Evolutionary conservation across 1,140 invertebrate species (phyloP).

Genomic region (Zeugodacus cucurbitae): DNA sequence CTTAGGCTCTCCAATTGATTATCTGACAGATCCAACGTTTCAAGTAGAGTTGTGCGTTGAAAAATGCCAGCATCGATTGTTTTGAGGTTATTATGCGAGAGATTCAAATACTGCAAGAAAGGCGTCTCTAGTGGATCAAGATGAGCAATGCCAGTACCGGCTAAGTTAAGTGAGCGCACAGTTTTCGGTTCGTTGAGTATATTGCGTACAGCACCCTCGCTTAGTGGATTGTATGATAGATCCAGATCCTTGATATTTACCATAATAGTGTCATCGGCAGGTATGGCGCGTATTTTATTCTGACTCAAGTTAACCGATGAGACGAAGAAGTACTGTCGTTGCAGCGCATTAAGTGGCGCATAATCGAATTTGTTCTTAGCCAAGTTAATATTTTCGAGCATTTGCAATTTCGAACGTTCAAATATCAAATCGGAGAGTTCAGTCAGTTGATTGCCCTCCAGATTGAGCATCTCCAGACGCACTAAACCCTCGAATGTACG

Average conservation of each 20-base stretch:
- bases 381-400: conserved; percentile 84
- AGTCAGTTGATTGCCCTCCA: conserved; percentile 78
- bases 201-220: conserved; percentile 76
- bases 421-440: conserved; percentile 87
- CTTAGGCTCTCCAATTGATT: conserved; percentile 76
- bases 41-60: conserved; percentile 81
- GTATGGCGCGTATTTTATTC: conserved; percentile 82
- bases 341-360: conserved; percentile 81
- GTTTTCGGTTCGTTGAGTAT: conserved; percentile 90
- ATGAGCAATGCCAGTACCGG: conserved; percentile 77
- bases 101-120: conserved; percentile 83
- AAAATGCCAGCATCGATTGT: conserved; percentile 76
- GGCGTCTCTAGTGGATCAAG: conserved; percentile 84
- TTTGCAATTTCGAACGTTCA: conserved; percentile 79
- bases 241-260: conserved; percentile 89
- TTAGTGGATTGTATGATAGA: conserved; percentile 86
- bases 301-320: conserved; percentile 81
- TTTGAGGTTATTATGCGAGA: conserved; percentile 81
- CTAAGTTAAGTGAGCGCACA: conserved; percentile 82
- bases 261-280: conserved; percentile 84
- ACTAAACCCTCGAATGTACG: conserved; percentile 85
- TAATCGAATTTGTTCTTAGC: conserved; percentile 80
- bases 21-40: conserved; percentile 80
- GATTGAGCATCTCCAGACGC: conserved; percentile 78
- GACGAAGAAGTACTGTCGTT: conserved; percentile 85